phyloP scores from a whole-genome alignment of 2,797 vertebrate species.

The Chlorospingus flavigularis region DNA sequence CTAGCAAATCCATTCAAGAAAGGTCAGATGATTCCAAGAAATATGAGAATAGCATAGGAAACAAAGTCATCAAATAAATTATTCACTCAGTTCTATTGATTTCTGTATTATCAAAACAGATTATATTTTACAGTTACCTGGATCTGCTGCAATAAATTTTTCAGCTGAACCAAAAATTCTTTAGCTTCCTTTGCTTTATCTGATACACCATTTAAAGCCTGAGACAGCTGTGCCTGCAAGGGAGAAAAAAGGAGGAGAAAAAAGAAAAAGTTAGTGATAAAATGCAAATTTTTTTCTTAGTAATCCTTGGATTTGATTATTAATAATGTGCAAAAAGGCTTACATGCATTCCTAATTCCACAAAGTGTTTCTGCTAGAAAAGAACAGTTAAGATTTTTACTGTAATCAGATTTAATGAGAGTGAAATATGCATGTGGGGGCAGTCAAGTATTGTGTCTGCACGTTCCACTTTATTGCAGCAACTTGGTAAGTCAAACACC shows the following conservation, averaged over 20 bases:
- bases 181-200: conserved; percentile 98
- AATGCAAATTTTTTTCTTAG: not conserved
- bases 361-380: not conserved
- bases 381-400: not conserved
- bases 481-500: conserved; percentile 24
- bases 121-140: conserved; percentile 81
- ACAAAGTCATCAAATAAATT: conserved; percentile 48
- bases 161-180: conserved; percentile 95
- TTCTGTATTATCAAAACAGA: not conserved
- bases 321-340: not conserved
- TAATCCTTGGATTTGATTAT: conserved; percentile 19
- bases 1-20: not conserved
- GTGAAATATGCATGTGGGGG: conserved; percentile 32
- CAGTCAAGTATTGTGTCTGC: conserved; percentile 40
- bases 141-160: conserved; percentile 96
- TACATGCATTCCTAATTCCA: not conserved
- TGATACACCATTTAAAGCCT: conserved; percentile 93
- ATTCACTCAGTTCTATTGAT: conserved; percentile 38
- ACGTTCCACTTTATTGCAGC: not conserved
- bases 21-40: conserved; percentile 30
- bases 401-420: conserved; percentile 5
- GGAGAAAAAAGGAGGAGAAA: not conserved
- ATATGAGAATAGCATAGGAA: not conserved
- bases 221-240: conserved; percentile 91
- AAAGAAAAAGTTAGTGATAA: not conserved